A percentile compares a stretch with the other conserved stretches of the same genome.
Evolutionary conservation across 2,888 invertebrate species (phyloP).

Genomic region (Agriopis aurantiaria): DNA sequence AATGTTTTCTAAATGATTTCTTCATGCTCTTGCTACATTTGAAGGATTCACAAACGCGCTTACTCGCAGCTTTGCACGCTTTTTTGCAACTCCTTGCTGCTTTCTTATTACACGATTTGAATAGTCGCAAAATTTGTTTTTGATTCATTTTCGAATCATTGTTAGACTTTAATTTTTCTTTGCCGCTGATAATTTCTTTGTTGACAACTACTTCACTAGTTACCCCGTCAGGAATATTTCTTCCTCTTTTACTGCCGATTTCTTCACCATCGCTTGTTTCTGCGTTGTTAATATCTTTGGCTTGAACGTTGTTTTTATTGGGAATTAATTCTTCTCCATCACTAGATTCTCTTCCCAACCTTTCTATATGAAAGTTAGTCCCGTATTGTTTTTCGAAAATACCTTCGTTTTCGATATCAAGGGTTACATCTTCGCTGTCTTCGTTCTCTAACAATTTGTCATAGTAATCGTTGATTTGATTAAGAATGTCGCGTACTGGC

Average conservation of each 20-base stretch:
- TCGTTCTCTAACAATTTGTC: neutral
- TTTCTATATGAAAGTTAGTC: neutral
- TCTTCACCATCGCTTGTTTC: slow-evolving; percentile 2
- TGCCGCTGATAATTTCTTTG: neutral
- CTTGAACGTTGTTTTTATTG: neutral
- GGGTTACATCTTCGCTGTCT: neutral
- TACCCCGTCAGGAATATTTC: neutral
- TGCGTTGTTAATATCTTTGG: neutral
- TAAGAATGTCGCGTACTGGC: neutral
- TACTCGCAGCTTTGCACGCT: slow-evolving; percentile 52
- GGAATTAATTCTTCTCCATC: slow-evolving; percentile 6
- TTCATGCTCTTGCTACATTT: slow-evolving; percentile 54
- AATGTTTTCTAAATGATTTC: slow-evolving; percentile 54
- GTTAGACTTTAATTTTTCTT: neutral
- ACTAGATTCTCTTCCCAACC: neutral
- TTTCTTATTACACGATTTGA: slow-evolving; percentile 51
- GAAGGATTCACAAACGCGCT: slow-evolving; percentile 49
- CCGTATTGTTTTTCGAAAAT: neutral
- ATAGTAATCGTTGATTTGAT: slow-evolving; percentile 6
- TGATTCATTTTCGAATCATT: neutral
- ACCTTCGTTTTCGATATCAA: neutral
- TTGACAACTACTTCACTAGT: neutral
- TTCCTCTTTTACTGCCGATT: neutral
- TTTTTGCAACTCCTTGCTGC: slow-evolving; percentile 53
- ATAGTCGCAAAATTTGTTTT: slow-evolving; percentile 38